Percentiles rank a stretch among this genome's conserved stretches.
These are phyloP conservation scores for Cryptoleucopteryx plumbea DNA, from an alignment of 2,113 vertebrate genomes.

Conservation along the genomic window DNA sequence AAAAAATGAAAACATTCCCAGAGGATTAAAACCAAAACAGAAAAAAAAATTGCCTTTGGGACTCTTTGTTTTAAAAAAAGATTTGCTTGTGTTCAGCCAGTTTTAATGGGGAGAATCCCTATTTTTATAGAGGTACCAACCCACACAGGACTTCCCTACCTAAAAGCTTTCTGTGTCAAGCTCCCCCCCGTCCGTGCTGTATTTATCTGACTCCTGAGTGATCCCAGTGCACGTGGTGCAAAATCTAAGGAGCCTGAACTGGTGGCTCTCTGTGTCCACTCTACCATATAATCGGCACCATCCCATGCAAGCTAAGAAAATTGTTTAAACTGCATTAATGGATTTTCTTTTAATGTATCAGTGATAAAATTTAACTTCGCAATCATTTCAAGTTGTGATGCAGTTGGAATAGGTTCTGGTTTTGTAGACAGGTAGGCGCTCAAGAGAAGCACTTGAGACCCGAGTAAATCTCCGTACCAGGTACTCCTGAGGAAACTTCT, in stretches of 20 bases:
- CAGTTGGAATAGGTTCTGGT: not conserved
- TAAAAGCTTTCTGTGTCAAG: not conserved
- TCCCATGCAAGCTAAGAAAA: not conserved
- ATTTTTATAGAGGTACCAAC: not conserved
- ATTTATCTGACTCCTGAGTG: not conserved
- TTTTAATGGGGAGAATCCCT: not conserved
- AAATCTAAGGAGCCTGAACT: not conserved
- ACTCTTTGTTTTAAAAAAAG: not conserved
- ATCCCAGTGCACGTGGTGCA: not conserved
- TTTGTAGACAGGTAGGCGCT: not conserved
- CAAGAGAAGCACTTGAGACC: not conserved
- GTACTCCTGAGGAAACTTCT: not conserved
- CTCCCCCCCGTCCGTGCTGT: fast-evolving
- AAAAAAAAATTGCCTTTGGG: not conserved
- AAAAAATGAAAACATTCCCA: not conserved
- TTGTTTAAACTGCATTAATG: fast-evolving
- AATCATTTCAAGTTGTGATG: not conserved
- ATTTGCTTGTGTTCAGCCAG: not conserved
- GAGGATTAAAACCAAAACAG: not conserved
- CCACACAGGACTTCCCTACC: not conserved
- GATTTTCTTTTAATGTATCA: not conserved
- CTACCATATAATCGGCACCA: not conserved
- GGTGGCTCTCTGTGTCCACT: not conserved
- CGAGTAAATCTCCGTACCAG: not conserved
- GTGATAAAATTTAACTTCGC: fast-evolving